Evolutionary conservation across 2,888 invertebrate genomes (phyloP).

Genomic region (Trichopoda pennipes): DNA sequence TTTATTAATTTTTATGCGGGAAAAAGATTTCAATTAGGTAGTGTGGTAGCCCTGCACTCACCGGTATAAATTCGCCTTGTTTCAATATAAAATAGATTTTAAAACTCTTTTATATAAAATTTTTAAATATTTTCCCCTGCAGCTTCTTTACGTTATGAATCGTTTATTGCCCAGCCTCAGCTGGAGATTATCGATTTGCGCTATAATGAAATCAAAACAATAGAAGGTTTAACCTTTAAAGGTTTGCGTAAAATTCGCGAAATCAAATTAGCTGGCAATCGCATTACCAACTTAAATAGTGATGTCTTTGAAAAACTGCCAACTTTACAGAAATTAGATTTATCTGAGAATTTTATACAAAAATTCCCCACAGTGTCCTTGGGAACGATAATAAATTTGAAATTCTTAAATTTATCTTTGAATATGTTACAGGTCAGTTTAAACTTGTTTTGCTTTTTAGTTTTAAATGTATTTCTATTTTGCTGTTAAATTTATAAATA

Average conservation of each 20-base stretch:
- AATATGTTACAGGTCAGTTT: conserved; percentile 89
- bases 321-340: conserved; percentile 89
- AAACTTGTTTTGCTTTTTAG: no score
- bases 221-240: conserved; percentile 89
- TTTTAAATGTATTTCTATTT: neutral
- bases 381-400: conserved; percentile 86
- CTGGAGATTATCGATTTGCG: conserved; percentile 90
- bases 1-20: no score
- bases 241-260: conserved; percentile 86
- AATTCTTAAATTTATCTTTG: conserved; percentile 89
- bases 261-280: conserved; percentile 89
- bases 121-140: conserved; percentile 58
- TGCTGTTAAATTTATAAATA: conserved; percentile 77
- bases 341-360: conserved; percentile 92
- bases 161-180: conserved; percentile 86
- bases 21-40: no score
- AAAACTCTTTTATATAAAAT: no score
- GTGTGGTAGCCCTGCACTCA: no score
- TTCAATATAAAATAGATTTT: no score
- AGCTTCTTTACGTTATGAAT: conserved; percentile 86
- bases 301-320: conserved; percentile 89
- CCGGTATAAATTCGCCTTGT: no score
- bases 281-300: conserved; percentile 90
- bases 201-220: conserved; percentile 87
- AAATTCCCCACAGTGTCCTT: conserved; percentile 91